Evolutionary conservation across 2,888 invertebrate species (phyloP).

Genomic region (Muscina levida): DNA sequence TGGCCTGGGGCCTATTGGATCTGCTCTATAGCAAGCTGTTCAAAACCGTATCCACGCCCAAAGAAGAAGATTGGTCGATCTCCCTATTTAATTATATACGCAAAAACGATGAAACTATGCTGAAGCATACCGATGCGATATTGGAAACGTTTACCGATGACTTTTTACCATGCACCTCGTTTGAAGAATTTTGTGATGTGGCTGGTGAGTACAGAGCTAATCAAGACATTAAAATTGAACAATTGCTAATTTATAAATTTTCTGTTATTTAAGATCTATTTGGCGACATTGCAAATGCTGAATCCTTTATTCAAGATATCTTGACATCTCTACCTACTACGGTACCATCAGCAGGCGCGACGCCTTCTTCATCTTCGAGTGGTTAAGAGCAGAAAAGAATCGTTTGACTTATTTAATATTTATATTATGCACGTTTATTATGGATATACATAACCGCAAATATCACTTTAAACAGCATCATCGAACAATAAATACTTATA

Average conservation of each 20-base stretch:
- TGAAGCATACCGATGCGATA: constrained; percentile 92
- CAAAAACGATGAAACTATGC: constrained; percentile 93
- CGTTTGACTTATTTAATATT: neutral
- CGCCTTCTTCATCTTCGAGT: constrained; percentile 39
- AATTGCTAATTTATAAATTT: neutral
- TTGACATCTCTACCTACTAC: constrained; percentile 75
- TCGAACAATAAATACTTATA: constrained; percentile 19
- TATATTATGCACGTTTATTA: neutral
- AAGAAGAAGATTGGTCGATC: constrained; percentile 93
- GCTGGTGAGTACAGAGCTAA: constrained; percentile 82
- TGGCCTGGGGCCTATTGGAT: constrained; percentile 93
- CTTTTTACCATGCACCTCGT: constrained; percentile 92
- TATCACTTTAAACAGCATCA: constrained; percentile 20
- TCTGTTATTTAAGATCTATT: constrained; percentile 73
- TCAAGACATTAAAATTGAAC: neutral
- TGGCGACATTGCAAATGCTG: constrained; percentile 78
- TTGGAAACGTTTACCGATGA: constrained; percentile 92
- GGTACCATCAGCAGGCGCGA: constrained; percentile 55
- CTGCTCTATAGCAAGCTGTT: constrained; percentile 92
- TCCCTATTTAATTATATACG: constrained; percentile 95
- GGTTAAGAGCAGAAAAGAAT: constrained; percentile 32
- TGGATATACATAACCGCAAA: neutral
- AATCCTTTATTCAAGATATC: constrained; percentile 76
- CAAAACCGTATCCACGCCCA: constrained; percentile 88
- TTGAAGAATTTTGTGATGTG: constrained; percentile 96